Evolutionary conservation across 2,888 invertebrate species (phyloP).

Genomic region (Boloria selene): DNA sequence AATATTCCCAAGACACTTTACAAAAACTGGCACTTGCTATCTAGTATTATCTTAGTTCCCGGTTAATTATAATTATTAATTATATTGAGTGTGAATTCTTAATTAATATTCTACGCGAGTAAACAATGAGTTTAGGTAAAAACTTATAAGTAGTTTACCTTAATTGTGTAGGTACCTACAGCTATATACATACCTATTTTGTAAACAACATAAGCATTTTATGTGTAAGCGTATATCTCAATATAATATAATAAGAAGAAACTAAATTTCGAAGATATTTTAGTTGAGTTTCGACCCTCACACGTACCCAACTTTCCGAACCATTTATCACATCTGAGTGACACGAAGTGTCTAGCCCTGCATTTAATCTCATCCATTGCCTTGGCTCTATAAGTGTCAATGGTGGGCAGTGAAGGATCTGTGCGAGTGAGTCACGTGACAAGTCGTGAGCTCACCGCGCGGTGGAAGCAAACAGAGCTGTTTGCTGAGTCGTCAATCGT

Average conservation of each 20-base stretch:
- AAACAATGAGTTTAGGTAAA: no score
- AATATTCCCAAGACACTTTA: constrained; percentile 8
- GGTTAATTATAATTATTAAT: constrained; percentile 15
- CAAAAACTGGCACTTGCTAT: constrained; percentile 17
- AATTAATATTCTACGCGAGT: no score
- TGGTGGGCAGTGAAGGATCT: constrained; percentile 32
- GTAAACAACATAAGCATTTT: no score
- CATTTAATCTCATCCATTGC: constrained; percentile 27
- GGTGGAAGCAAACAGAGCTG: constrained; percentile 16
- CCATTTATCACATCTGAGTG: constrained; percentile 21
- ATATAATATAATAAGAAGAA: neutral
- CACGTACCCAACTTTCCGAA: constrained; percentile 1
- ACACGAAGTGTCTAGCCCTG: constrained; percentile 13
- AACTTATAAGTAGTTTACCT: neutral
- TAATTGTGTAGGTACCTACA: no score
- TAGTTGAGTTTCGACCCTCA: neutral
- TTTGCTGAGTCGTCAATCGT: constrained; percentile 21
- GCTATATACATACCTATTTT: no score
- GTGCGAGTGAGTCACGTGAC: constrained; percentile 13
- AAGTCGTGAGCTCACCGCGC: constrained; percentile 12
- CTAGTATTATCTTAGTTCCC: neutral
- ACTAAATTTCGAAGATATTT: constrained; percentile 9
- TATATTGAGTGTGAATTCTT: constrained; percentile 4
- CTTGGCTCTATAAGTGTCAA: constrained; percentile 33
- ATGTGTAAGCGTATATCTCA: no score